A percentile compares a stretch with the other conserved stretches of the same genome.
Evolutionary conservation across 2,113 vertebrate species (phyloP).

Genomic region (Marmota monax): DNA sequence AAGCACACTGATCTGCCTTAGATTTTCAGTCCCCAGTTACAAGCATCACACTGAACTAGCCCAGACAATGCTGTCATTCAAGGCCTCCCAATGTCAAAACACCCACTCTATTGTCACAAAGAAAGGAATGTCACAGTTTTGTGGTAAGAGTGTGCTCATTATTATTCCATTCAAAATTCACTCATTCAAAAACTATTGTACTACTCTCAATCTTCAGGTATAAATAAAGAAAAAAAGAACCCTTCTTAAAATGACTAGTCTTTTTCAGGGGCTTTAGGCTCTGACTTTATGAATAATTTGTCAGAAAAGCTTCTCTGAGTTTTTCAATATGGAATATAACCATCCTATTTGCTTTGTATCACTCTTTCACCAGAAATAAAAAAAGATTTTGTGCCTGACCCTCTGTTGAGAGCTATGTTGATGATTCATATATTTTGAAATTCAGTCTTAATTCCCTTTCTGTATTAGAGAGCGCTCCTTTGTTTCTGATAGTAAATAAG

Average conservation of each 20-base stretch:
- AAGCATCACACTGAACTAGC: slow-evolving; percentile 27
- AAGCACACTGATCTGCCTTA: slow-evolving; percentile 57
- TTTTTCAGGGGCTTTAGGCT: background rate
- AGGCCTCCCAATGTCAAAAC: background rate
- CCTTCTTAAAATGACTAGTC: slow-evolving; percentile 43
- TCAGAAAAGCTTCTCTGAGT: background rate
- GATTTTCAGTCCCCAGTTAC: slow-evolving; percentile 37
- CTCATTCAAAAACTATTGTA: slow-evolving; percentile 49
- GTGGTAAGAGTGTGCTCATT: background rate
- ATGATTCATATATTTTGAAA: background rate
- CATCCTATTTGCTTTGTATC: background rate
- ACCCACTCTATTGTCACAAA: slow-evolving; percentile 40
- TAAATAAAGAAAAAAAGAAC: slow-evolving; percentile 17
- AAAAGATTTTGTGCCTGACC: background rate
- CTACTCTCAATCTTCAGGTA: background rate
- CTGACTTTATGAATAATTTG: slow-evolving; percentile 36
- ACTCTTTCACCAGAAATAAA: slow-evolving; percentile 15
- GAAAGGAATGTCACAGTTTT: slow-evolving; percentile 42
- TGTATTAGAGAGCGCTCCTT: background rate
- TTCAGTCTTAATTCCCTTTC: slow-evolving; percentile 13
- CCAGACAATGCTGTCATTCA: background rate
- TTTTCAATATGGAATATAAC: background rate
- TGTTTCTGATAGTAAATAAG: slow-evolving; percentile 6
- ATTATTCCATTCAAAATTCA: slow-evolving; percentile 37
- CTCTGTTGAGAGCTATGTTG: background rate